Evolutionary conservation across 2,797 vertebrate species (phyloP).

Genomic region (Centropyge bicolor): DNA sequence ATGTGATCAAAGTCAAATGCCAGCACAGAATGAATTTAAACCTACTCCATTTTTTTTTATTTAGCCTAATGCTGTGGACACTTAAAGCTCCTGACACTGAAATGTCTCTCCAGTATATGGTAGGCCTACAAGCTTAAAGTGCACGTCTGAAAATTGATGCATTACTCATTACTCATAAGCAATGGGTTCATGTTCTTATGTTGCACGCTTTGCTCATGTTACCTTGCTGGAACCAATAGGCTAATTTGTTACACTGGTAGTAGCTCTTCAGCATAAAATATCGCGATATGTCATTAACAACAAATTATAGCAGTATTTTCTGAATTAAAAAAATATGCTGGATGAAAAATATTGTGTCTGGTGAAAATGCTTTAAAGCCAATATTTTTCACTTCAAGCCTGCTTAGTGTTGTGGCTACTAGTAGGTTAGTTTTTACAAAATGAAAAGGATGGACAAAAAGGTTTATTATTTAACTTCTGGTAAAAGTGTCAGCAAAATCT

Average conservation of each 20-base stretch:
- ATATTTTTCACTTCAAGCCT: neutral
- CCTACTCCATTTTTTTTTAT: conserved; percentile 71
- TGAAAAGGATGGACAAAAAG: neutral
- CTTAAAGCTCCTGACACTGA: conserved; percentile 79
- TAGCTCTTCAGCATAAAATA: conserved; percentile 41
- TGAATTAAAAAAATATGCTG: neutral
- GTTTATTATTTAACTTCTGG: neutral
- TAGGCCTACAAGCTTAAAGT: conserved; percentile 75
- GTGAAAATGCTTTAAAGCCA: neutral
- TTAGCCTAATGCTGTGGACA: conserved; percentile 73
- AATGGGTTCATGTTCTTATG: conserved; percentile 63
- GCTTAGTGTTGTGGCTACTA: too few relatives aligned
- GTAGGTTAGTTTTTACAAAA: neutral
- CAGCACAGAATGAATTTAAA: conserved; percentile 81
- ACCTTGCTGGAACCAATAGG: conserved; percentile 73
- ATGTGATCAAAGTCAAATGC: conserved; percentile 92
- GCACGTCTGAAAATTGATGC: conserved; percentile 66
- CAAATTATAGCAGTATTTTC: conserved; percentile 22
- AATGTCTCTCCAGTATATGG: conserved; percentile 63
- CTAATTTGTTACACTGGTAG: conserved; percentile 68
- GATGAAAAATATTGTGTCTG: neutral
- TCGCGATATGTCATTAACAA: conserved; percentile 47
- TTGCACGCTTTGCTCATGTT: conserved; percentile 61
- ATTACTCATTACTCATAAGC: conserved; percentile 70
- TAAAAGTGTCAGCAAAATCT: neutral